Evolutionary conservation across 2,888 invertebrate species (phyloP).

Genomic region (Synanthedon tipuliformis): DNA sequence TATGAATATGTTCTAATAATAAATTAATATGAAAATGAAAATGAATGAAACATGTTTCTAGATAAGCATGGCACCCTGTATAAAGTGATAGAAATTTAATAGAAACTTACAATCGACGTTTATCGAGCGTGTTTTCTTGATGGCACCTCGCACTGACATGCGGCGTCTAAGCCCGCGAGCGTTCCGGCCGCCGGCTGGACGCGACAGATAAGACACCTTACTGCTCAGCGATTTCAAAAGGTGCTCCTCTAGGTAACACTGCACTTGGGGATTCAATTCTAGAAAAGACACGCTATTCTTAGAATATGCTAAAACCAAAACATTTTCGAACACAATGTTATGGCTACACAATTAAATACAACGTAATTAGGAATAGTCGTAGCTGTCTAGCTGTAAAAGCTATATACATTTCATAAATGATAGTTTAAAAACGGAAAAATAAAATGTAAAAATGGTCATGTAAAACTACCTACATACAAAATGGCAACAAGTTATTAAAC

Average conservation of each 20-base stretch:
- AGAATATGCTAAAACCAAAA: not conserved
- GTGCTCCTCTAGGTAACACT: constrained; percentile 88
- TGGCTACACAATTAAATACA: too few species aligned
- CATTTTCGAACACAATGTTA: too few species aligned
- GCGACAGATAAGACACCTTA: constrained; percentile 75
- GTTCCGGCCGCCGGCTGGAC: constrained; percentile 62
- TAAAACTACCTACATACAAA: too few species aligned
- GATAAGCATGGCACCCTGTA: not conserved
- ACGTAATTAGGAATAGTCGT: too few species aligned
- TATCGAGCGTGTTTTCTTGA: constrained; percentile 93
- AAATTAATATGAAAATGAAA: too few species aligned
- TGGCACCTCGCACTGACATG: constrained; percentile 92
- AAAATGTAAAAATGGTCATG: too few species aligned
- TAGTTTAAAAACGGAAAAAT: too few species aligned
- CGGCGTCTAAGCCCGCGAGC: constrained; percentile 73
- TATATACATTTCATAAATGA: too few species aligned
- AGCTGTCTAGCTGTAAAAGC: too few species aligned
- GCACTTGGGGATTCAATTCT: constrained; percentile 85
- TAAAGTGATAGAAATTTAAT: not conserved
- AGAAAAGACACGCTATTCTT: constrained; percentile 2
- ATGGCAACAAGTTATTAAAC: too few species aligned
- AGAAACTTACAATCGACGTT: constrained; percentile 84
- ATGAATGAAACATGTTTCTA: not conserved
- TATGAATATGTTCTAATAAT: too few species aligned
- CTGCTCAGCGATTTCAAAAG: constrained; percentile 82